phyloP scores from a whole-genome alignment of 1,140 invertebrate species.

The Vanessa tameamea region DNA sequence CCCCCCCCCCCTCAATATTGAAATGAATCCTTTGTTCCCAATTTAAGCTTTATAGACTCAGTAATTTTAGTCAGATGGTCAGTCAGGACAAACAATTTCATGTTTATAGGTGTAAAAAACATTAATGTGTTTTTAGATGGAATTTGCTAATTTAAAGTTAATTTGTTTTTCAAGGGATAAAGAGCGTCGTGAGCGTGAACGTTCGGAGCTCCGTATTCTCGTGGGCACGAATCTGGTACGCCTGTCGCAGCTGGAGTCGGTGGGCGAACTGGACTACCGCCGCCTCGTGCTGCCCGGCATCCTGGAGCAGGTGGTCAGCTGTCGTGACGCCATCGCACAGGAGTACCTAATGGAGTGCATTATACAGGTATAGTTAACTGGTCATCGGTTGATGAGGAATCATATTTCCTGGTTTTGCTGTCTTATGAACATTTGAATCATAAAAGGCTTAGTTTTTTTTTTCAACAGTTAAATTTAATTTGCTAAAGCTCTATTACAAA shows the following conservation, averaged over 20 bases:
- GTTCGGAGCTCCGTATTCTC: conserved; percentile 96
- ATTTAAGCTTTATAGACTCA: too few species aligned
- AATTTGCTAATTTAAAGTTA: background rate
- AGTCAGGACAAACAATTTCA: too few species aligned
- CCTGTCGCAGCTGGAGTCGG: conserved; percentile 97
- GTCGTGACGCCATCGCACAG: conserved; percentile 98
- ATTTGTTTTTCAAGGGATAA: conserved; percentile 83
- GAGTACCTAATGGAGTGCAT: conserved; percentile 99
- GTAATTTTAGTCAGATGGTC: too few species aligned
- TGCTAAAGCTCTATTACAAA: too few species aligned
- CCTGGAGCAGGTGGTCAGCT: conserved; percentile 98
- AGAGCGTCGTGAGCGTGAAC: conserved; percentile 96
- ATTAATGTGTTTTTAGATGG: background rate
- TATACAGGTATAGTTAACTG: conserved; percentile 90
- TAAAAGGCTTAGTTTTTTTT: too few species aligned
- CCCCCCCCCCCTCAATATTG: too few species aligned
- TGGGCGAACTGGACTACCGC: conserved; percentile 96
- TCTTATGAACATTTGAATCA: too few species aligned
- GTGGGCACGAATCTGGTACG: conserved; percentile 98
- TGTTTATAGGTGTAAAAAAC: background rate
- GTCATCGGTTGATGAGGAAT: background rate
- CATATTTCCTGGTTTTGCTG: too few species aligned
- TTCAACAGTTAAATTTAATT: too few species aligned
- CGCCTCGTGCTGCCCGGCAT: conserved; percentile 94
- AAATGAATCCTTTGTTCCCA: too few species aligned